phyloP scores from a whole-genome alignment of 2,113 vertebrate species.

The Martes martes region DNA sequence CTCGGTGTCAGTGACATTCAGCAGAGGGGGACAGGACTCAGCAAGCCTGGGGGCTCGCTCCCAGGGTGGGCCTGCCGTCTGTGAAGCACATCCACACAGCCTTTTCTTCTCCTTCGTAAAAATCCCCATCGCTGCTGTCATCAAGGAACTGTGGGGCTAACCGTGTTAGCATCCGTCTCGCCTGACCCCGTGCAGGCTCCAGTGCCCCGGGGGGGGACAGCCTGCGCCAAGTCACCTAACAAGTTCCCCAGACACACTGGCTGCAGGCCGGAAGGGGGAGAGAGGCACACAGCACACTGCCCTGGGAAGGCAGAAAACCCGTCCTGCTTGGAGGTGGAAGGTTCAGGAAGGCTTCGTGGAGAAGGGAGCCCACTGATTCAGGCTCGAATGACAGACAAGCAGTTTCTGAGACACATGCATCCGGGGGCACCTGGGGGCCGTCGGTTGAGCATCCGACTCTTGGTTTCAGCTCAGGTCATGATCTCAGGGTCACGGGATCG shows the following conservation, averaged over 20 bases:
- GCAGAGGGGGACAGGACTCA: background rate
- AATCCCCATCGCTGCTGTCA: fast-evolving
- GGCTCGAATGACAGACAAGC: background rate
- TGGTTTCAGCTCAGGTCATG: background rate
- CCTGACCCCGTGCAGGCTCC: fast-evolving
- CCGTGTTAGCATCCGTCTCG: fast-evolving
- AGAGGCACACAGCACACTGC: fast-evolving
- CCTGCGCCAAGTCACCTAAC: background rate
- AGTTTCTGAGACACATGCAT: background rate
- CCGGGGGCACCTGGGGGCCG: background rate
- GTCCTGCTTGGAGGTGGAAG: fast-evolving
- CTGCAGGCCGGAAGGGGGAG: fast-evolving
- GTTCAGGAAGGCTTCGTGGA: background rate
- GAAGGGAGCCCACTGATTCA: background rate
- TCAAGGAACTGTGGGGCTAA: fast-evolving
- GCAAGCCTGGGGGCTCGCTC: background rate
- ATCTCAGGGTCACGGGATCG: background rate
- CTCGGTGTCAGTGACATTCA: fast-evolving
- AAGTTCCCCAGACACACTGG: fast-evolving
- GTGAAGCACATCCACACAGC: fast-evolving
- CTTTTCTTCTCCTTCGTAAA: background rate
- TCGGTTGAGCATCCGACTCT: background rate
- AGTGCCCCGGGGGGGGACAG: fast-evolving
- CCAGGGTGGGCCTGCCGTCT: fast-evolving
- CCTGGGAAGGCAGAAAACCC: background rate